Percentiles rank a stretch among this genome's conserved stretches.
Evolutionary conservation across 2,888 invertebrate genomes (phyloP).

Genomic region (Philereme transversata): DNA sequence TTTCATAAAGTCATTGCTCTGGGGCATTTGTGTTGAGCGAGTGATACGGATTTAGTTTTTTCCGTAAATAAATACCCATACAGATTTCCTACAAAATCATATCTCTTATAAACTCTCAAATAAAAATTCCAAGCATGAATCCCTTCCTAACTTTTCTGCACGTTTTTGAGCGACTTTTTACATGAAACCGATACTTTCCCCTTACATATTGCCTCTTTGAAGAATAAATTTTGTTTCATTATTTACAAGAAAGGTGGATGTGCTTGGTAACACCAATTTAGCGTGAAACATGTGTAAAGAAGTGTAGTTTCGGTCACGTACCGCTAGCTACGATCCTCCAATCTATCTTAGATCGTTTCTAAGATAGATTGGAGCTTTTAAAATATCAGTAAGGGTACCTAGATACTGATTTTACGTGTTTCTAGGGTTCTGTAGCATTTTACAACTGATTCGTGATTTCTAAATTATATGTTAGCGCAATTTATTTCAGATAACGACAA

Average conservation of each 20-base stretch:
- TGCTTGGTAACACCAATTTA: slow-evolving; percentile 29
- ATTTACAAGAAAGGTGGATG: slow-evolving; percentile 25
- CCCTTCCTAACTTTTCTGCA: slow-evolving; percentile 13
- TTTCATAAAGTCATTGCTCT: background rate
- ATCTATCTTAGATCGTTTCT: slow-evolving; percentile 34
- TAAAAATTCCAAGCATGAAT: slow-evolving; percentile 22
- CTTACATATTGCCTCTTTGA: slow-evolving; percentile 16
- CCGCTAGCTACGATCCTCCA: slow-evolving; percentile 9
- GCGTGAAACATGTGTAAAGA: slow-evolving; percentile 23
- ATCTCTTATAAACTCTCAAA: slow-evolving; percentile 2
- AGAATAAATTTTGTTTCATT: slow-evolving; percentile 18
- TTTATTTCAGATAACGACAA: too few species aligned
- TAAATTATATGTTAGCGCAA: too few species aligned
- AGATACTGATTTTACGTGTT: background rate
- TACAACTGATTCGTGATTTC: too few species aligned
- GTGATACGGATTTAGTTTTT: background rate
- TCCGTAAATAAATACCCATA: background rate
- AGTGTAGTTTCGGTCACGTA: slow-evolving; percentile 32
- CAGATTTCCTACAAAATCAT: slow-evolving; percentile 3
- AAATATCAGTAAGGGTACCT: slow-evolving; percentile 15
- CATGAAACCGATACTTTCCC: slow-evolving; percentile 24
- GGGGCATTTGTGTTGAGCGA: background rate
- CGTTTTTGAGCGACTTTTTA: slow-evolving; percentile 20
- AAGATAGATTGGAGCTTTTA: slow-evolving; percentile 31
- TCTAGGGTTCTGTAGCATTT: too few species aligned